Evolutionary conservation across 1,140 invertebrate genomes (phyloP), one percentile per base, ranked within the genome.

Genomic region (Hylaeus volcanicus): DNA sequence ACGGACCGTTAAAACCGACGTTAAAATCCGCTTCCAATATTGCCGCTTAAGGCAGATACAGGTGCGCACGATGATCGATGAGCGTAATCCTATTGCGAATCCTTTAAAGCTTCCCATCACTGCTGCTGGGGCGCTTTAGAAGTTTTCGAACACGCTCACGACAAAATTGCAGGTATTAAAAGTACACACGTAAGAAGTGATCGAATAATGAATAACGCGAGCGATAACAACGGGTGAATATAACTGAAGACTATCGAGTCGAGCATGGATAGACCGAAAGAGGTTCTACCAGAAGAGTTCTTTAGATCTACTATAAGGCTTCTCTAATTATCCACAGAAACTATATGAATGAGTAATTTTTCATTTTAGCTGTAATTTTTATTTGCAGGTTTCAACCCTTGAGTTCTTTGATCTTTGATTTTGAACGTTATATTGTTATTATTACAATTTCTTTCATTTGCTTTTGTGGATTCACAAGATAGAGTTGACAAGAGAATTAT

Each of bases 21-120:
- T 86, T 86, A 86, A 86, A 86, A 86, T 85, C 84, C 84, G 84
- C 84, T 85, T 78, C 84, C 83, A 82, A 85, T 86, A 86, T 86
- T 85, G 79, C 84, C 84, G 84, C 84, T 86, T 85, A 86, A 86
- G 79, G 84, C 82, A 85, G 84, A 85, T 85, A 85, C 84, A 86
- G 84, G 84, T 86, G 84, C 84, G 79, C 84, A 71, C n/a, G 79
- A 82, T 86, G 84, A 86, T 86, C 84, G 84, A 86, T 86, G 83
- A 71, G 78, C 71, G 61, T 86, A 86, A 86, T 85, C 84, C 84
- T 82, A 86, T 86, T 74, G 79, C 83, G 84, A 85, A 85, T 82
- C 84, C 83, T 82, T 86, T 85, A 86, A 86, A 86, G 73, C 79
- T 77, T 79, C 69, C 68, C 83, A 68, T 77, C 83, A 80, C 58